Evolutionary conservation across 2,797 vertebrate species (phyloP), one percentile per base, ranked within the genome.

Genomic region (Rhincodon typus): DNA sequence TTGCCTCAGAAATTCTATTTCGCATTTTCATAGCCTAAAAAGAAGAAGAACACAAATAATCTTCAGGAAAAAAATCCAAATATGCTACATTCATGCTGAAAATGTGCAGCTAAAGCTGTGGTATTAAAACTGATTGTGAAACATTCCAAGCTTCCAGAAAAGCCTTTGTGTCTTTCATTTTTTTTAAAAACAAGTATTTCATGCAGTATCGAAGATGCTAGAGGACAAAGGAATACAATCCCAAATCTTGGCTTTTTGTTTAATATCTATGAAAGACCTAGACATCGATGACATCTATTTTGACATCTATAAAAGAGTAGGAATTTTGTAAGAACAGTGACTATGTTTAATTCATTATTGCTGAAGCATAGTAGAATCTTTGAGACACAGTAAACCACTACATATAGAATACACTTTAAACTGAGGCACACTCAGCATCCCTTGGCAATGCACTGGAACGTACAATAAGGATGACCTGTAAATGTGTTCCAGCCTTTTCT

Each of bases 11-110:
- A 97, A 99, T 99, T 97, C 99, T 97, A 46, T 99, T 98, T 96
- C 98, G 99, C 98, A 99, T 98, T 98, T 99, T 99, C 99, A 99
- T 99, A 96, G 99, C 99, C 99, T 99, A 97, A 94, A 88, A 95
- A 77, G 38, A 95, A 91, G 0, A 91, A 72, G 62, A 46, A 94
- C 34, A 46, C 27, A 95, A 94, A 90, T 7, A 62, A 30, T 66
- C 93, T 69, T 94, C 38, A 57, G 57, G 30, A 25, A 13, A 34
- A 21, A 27, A 25, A 4, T 8, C 53, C n/a, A 34, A 17, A 57
- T 57, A 42, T 38, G 62, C 67, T 15, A 95, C 30, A 67, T 25
- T n/a, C 72, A 4, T 27, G 34, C 19, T 2, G 13, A 38, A 93
- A 13, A 13, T 62, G 10, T 53, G 8, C 2, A 34, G n/a, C 30